Conservation (phyloP, 1,140 invertebrate species). For the Bombus confusus region DNA sequence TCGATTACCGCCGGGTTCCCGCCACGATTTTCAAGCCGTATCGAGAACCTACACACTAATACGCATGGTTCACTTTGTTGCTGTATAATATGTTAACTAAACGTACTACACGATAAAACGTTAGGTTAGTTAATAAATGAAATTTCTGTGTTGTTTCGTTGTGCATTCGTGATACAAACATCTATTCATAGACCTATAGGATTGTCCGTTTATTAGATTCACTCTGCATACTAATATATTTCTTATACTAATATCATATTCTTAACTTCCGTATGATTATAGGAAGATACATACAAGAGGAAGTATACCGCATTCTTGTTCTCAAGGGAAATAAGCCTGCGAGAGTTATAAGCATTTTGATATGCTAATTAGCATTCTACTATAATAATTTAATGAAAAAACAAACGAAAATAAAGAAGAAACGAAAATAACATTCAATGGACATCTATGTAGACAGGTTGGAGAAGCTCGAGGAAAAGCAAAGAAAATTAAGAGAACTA, state of each 20-base stretch:
- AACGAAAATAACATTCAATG: background rate
- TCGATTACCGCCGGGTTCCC: conserved; percentile 55
- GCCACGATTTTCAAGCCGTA: conserved; percentile 56
- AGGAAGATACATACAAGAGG: background rate
- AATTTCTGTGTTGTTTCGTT: background rate
- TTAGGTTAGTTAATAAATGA: conserved; percentile 2
- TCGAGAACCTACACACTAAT: conserved; percentile 6
- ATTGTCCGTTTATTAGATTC: too few species aligned
- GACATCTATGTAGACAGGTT: background rate
- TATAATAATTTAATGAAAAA: background rate
- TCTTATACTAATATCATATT: background rate
- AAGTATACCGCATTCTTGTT: background rate
- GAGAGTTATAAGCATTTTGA: background rate
- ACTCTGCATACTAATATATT: background rate
- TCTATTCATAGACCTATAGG: background rate
- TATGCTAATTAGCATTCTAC: background rate
- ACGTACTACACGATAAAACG: conserved; percentile 34
- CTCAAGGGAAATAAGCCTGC: background rate
- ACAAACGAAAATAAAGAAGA: background rate
- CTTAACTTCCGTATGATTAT: background rate
- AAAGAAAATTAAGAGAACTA: background rate
- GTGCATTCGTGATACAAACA: background rate
- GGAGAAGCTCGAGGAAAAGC: background rate
- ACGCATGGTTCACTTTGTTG: background rate
- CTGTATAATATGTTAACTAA: background rate